Percentiles rank a stretch among this genome's conserved stretches.
These are phyloP conservation scores for Tapirus indicus DNA, from an alignment of 2,797 vertebrate genomes.

Conservation along the genomic window DNA sequence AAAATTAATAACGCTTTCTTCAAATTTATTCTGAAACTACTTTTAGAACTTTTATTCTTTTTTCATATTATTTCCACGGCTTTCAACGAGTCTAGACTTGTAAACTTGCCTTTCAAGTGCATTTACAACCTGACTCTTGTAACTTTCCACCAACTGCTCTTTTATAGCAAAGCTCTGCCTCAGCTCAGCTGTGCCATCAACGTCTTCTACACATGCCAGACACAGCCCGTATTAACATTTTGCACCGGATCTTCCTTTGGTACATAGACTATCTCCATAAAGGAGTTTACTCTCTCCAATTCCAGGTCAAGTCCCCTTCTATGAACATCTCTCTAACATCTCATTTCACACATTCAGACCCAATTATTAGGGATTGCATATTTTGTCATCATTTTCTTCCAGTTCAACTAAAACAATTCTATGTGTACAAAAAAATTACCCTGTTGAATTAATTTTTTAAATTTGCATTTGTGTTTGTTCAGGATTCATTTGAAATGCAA, in stretches of 20 bases:
- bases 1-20: constrained; percentile 42
- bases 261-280: neutral
- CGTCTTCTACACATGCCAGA: rapidly evolving
- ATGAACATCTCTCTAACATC: neutral
- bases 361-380: neutral
- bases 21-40: constrained; percentile 46
- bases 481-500: neutral
- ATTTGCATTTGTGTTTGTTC: neutral
- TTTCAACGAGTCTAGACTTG: neutral
- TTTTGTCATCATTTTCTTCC: neutral
- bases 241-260: neutral
- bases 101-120: neutral
- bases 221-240: too few species aligned
- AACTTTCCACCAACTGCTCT: neutral
- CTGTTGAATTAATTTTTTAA: neutral
- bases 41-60: neutral
- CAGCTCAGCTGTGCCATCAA: neutral
- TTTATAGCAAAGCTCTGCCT: neutral
- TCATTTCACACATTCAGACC: neutral
- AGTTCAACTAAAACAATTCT: neutral
- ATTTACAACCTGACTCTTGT: neutral
- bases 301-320: neutral
- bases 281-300: neutral
- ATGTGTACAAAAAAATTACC: neutral
- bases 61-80: neutral